Evolutionary conservation across 2,888 invertebrate genomes (phyloP), one percentile per base, ranked within the genome.

Genomic region (Bombyx huttoni): DNA sequence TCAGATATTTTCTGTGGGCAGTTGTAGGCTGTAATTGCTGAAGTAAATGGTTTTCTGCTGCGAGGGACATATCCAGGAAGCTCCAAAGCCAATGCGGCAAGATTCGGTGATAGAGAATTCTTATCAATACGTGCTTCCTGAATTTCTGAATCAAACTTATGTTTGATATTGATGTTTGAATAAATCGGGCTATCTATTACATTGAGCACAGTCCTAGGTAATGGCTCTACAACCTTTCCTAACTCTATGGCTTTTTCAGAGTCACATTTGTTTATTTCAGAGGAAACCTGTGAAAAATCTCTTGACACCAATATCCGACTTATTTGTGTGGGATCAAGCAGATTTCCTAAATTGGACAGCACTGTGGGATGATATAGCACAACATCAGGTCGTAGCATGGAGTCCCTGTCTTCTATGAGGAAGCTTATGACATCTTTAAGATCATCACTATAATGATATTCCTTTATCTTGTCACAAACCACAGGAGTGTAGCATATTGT

Each of bases 1-100:
- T 90, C 86, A 8, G 90, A 89, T 7, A 91, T 81, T 60, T 79
- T 76, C 57, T 89, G 83, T 3, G 91, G 89, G 51, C 73, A 70
- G 52, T 66, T 75, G 48, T 75, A 75, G 13, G 67, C 64, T 14
- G 71, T 74, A 47, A 80, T 8, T 45, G 74, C 63, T 50, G 72
- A 74, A 60, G 62, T 71, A 53, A 71, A 74, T 3, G 81, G 83
- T 53, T 65, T 81, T 52, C 80, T 77, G 59, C 78, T 72, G 46
- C 83, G 75, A 46, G 89, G 89, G 1, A 88, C 82, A 64, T 75
- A 89, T 1, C 89, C 89, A 47, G 89, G 89, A 49, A 89, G 62
- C 70, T 89, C 88, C 45, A 89, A 57, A 13, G 89, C 89, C 34
- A 89, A 60, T 40, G 89, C 89, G 54, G 82, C 81, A 34, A 89